A percentile compares a stretch with the other conserved stretches of the same genome.
phyloP scores from a whole-genome alignment of 2,888 invertebrate species.

The Nymphalis polychloros region DNA sequence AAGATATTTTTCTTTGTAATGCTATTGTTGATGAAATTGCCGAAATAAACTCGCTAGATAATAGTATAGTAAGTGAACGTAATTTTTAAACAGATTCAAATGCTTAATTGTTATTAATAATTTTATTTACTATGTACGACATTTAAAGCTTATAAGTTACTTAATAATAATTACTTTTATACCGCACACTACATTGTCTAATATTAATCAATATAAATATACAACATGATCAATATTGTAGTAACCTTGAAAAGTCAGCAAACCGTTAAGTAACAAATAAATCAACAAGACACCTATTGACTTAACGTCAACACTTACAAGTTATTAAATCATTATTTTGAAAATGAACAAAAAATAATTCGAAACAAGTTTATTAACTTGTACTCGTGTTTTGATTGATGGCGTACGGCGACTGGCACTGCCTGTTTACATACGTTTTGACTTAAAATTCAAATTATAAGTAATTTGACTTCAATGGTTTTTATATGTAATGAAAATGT shows the following conservation, averaged over 20 bases:
- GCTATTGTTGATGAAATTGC: constrained; percentile 69
- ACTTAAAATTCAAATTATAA: not conserved
- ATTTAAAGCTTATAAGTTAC: not conserved
- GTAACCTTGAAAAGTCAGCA: constrained; percentile 33
- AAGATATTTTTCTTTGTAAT: constrained; percentile 79
- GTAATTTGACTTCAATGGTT: no score
- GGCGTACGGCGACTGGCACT: constrained; percentile 24
- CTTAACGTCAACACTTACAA: constrained; percentile 42
- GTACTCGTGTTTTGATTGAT: constrained; percentile 39
- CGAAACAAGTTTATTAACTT: constrained; percentile 37
- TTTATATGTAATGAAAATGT: no score
- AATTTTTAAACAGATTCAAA: not conserved
- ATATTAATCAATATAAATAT: not conserved
- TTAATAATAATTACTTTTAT: not conserved
- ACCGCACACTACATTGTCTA: not conserved
- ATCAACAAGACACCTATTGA: constrained; percentile 43
- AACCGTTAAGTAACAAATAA: constrained; percentile 38
- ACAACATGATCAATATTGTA: constrained; percentile 9
- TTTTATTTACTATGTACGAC: not conserved
- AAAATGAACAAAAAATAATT: constrained; percentile 29
- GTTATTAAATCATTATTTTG: constrained; percentile 38
- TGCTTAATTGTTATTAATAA: not conserved
- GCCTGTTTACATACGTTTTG: constrained; percentile 16
- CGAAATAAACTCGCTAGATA: constrained; percentile 33
- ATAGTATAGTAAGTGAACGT: constrained; percentile 1